These are phyloP conservation scores for Muricea muricata DNA, from an alignment of 92 coral and sea anemone species.

Conservation along the genomic window DNA sequence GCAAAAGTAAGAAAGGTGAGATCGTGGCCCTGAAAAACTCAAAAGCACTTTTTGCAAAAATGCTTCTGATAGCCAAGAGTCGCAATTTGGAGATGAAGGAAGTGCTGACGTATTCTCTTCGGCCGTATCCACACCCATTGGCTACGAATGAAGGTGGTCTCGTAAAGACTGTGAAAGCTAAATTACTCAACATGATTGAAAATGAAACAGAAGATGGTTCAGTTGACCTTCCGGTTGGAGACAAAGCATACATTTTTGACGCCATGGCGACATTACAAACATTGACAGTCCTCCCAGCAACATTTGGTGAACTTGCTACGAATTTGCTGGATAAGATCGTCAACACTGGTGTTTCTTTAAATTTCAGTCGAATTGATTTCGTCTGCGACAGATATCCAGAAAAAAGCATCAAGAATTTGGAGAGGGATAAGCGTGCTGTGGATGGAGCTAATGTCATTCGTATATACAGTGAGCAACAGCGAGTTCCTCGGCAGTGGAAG, in stretches of 20 bases:
- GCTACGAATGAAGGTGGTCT: neutral
- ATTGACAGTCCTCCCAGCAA: slow-evolving; percentile 8
- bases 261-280: slow-evolving; percentile 61
- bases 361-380: neutral
- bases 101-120: neutral
- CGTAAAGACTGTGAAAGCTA: neutral
- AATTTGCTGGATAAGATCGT: too few relatives aligned
- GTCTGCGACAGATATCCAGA: neutral
- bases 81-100: slow-evolving; percentile 1
- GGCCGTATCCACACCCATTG: neutral
- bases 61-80: neutral
- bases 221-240: too few relatives aligned
- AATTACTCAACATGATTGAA: neutral
- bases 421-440: neutral
- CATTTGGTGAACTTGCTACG: too few relatives aligned
- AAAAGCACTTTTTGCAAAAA: neutral
- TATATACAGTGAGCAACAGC: neutral
- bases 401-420: neutral
- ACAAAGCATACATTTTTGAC: slow-evolving; percentile 43
- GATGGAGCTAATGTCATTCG: neutral
- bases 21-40: slow-evolving; percentile 14
- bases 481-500: neutral
- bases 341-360: too few relatives aligned
- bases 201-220: neutral
- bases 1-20: neutral